Evolutionary conservation across 2,888 invertebrate genomes (phyloP).

Genomic region (Periphyllus acericola): DNA sequence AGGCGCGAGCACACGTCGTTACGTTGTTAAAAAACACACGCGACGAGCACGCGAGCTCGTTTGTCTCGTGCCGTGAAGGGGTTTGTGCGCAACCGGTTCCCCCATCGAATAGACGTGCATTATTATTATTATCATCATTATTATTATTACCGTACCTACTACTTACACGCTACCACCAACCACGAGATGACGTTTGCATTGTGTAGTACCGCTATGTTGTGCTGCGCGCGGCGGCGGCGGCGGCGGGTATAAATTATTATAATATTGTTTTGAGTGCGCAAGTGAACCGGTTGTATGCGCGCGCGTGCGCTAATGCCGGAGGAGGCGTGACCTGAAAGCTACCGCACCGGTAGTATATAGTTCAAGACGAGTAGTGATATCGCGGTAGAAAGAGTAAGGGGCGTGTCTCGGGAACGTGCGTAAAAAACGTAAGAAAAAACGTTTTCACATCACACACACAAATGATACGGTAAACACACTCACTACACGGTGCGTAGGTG

Average conservation of each 20-base stretch:
- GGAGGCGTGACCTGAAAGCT: constrained; percentile 59
- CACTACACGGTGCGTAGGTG: neutral
- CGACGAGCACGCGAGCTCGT: constrained; percentile 57
- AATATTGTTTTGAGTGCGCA: neutral
- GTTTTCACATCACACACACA: neutral
- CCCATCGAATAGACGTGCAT: neutral
- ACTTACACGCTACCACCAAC: neutral
- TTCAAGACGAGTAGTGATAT: neutral
- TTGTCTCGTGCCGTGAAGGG: constrained; percentile 58
- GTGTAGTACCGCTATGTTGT: neutral
- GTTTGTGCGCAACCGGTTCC: constrained; percentile 44
- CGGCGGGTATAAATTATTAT: neutral
- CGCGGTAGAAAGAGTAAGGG: constrained; percentile 25
- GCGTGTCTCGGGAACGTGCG: constrained; percentile 20
- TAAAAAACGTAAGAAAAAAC: constrained; percentile 27
- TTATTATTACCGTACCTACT: neutral
- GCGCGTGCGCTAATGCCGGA: constrained; percentile 10
- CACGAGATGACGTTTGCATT: neutral
- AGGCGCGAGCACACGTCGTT: constrained; percentile 25
- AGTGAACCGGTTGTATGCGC: constrained; percentile 48
- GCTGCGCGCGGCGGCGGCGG: neutral
- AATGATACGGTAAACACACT: too few relatives aligned
- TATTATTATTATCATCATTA: neutral
- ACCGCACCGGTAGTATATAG: constrained; percentile 6
- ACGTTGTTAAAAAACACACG: constrained; percentile 47